Evolutionary conservation across 2,888 invertebrate species (phyloP).

Genomic region (Sipha maydis): DNA sequence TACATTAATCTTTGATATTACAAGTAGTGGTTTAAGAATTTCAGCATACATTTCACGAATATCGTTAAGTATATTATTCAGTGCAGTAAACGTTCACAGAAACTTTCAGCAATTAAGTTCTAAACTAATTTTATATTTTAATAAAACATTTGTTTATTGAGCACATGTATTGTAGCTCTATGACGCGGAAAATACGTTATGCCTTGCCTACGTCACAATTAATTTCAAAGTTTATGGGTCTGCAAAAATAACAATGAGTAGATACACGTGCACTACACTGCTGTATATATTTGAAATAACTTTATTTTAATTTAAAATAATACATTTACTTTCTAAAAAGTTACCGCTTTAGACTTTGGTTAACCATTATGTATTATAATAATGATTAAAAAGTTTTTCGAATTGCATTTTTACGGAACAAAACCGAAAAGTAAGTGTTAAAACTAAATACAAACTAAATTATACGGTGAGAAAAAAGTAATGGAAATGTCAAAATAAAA

Average conservation of each 20-base stretch:
- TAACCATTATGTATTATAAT: not conserved
- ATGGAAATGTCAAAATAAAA: not conserved
- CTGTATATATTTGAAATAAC: not conserved
- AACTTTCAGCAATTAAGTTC: not conserved
- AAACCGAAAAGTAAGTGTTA: not conserved
- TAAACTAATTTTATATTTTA: not conserved
- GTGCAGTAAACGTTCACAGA: no score
- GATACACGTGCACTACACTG: not conserved
- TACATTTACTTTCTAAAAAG: not conserved
- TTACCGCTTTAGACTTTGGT: not conserved
- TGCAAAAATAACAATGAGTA: not conserved
- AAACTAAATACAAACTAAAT: not conserved
- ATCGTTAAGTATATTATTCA: no score
- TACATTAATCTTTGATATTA: no score
- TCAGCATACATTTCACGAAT: not conserved
- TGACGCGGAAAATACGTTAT: not conserved
- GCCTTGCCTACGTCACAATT: not conserved
- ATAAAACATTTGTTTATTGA: slow-evolving; percentile 11
- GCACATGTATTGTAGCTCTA: not conserved
- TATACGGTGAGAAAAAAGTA: not conserved
- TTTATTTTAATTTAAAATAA: not conserved
- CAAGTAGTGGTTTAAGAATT: no score
- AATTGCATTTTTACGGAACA: not conserved
- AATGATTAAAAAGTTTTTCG: not conserved
- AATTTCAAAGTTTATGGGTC: not conserved